These are phyloP conservation scores for Tuta absoluta DNA, from an alignment of 2,888 invertebrate genomes.

Conservation along the genomic window DNA sequence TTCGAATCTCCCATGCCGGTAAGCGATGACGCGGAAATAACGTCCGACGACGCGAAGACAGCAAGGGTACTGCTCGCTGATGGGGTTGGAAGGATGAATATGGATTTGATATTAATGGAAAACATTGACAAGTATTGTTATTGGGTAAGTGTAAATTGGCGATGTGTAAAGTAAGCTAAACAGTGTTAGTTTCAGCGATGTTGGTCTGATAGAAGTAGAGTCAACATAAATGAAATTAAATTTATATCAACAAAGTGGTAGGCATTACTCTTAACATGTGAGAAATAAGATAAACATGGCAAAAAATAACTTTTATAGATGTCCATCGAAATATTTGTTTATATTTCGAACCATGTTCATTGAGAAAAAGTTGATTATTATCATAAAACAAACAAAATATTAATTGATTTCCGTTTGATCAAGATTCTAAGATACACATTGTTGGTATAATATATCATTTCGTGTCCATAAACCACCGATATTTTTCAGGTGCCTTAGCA, in stretches of 20 bases:
- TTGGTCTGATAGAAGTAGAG: not conserved
- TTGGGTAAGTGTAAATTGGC: not conserved
- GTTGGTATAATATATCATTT: too few relatives aligned
- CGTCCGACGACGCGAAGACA: conserved; percentile 54
- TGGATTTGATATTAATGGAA: conserved; percentile 15
- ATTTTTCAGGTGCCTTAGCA: too few relatives aligned
- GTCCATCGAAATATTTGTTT: too few relatives aligned
- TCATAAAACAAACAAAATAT: too few relatives aligned
- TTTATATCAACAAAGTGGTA: not conserved
- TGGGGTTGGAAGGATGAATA: conserved; percentile 20
- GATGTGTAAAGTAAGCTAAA: not conserved
- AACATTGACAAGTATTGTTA: not conserved
- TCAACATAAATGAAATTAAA: not conserved
- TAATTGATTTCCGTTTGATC: not conserved
- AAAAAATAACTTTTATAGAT: too few relatives aligned
- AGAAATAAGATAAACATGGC: not conserved
- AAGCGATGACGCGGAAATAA: conserved; percentile 63
- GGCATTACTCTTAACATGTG: not conserved
- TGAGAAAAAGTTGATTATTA: too few relatives aligned
- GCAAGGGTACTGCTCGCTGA: conserved; percentile 38
- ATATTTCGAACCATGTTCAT: too few relatives aligned
- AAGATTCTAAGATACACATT: too few relatives aligned
- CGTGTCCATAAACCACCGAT: too few relatives aligned
- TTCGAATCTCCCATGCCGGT: conserved; percentile 23
- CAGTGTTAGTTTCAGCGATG: not conserved